Conservation (phyloP, 2,888 invertebrate species). For the Kryphioiulus occultus region DNA sequence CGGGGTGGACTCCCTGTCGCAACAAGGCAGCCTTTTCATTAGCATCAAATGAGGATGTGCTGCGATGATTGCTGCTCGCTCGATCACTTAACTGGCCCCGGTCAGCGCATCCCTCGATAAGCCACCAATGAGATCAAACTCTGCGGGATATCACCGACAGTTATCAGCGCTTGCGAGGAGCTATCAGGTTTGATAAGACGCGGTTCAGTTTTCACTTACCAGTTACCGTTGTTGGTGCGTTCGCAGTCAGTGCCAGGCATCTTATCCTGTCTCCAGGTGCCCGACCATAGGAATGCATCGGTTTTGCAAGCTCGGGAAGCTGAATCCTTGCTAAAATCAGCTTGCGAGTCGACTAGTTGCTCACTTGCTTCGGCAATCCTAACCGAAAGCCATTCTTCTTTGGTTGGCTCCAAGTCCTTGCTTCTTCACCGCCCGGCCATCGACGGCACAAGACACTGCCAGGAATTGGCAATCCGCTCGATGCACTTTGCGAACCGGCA, state of each 20-base stretch:
- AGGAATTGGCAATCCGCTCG: not conserved
- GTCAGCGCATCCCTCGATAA: not conserved
- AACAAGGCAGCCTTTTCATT: not conserved
- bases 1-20: not conserved
- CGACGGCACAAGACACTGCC: not conserved
- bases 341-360: not conserved
- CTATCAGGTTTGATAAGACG: not conserved
- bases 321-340: not conserved
- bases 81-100: not conserved
- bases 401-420: not conserved
- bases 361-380: not conserved
- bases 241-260: too few species aligned
- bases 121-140: not conserved
- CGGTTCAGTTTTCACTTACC: not conserved
- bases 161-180: not conserved
- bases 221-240: not conserved
- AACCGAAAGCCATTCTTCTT: too few species aligned
- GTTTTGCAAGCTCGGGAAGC: too few species aligned
- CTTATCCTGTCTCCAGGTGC: not conserved
- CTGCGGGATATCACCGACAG: not conserved
- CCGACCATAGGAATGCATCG: not conserved
- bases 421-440: not conserved
- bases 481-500: not conserved
- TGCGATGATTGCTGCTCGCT: not conserved
- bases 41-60: not conserved